phyloP scores from a whole-genome alignment of 2,888 invertebrate genomes.

The Tinea semifulvella region DNA sequence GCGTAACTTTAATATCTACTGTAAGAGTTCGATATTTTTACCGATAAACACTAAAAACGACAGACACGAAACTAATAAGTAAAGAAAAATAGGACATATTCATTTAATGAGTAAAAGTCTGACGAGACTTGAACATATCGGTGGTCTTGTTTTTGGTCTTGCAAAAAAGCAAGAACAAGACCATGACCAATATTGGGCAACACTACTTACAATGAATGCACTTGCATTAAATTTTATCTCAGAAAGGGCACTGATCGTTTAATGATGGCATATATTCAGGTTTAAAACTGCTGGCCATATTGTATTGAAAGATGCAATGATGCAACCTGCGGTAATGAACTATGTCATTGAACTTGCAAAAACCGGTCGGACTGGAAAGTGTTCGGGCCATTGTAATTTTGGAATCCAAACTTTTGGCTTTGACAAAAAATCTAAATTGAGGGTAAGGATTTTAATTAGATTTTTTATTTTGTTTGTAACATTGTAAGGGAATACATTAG shows the following conservation, averaged over 20 bases:
- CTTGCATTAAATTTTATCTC: background rate
- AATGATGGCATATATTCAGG: constrained; percentile 16
- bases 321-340: constrained; percentile 45
- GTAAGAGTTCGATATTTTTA: too few species aligned
- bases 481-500: too few species aligned
- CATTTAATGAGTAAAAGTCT: too few species aligned
- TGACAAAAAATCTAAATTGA: constrained; percentile 3
- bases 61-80: too few species aligned
- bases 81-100: too few species aligned
- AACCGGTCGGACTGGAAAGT: constrained; percentile 29
- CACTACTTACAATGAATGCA: too few species aligned
- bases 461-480: background rate
- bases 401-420: constrained; percentile 21
- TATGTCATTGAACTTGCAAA: constrained; percentile 40
- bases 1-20: too few species aligned
- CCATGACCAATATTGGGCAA: too few species aligned
- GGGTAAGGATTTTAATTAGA: background rate
- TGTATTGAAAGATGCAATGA: constrained; percentile 24
- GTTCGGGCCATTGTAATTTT: constrained; percentile 14
- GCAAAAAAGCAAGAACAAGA: too few species aligned
- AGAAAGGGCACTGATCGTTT: constrained; percentile 10
- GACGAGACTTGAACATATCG: too few species aligned
- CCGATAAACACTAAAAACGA: too few species aligned
- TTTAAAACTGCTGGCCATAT: constrained; percentile 32
- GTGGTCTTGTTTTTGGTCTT: too few species aligned